phyloP scores from a whole-genome alignment of 1,140 invertebrate species.

The Choristoneura fumiferana region DNA sequence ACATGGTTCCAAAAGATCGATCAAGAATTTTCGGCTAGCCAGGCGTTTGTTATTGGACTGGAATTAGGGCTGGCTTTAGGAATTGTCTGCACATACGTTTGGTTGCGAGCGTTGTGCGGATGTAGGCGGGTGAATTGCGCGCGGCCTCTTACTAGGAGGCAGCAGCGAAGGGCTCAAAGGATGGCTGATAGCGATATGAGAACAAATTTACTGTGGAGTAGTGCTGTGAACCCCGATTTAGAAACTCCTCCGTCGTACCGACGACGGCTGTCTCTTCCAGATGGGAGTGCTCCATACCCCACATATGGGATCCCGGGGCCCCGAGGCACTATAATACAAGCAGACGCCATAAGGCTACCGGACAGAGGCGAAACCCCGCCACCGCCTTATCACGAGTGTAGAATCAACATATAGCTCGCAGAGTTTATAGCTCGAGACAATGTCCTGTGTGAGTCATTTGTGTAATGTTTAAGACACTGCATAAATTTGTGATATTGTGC shows the following conservation, averaged over 20 bases:
- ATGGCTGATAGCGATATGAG: constrained; percentile 55
- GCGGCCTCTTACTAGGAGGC: constrained; percentile 35
- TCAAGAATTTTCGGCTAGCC: constrained; percentile 62
- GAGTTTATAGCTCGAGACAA: neutral
- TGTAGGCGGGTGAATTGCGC: constrained; percentile 46
- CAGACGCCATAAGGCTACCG: constrained; percentile 42
- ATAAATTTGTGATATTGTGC: constrained; percentile 14
- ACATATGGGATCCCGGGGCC: constrained; percentile 37
- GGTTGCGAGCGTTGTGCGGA: constrained; percentile 58
- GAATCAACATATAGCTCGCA: constrained; percentile 30
- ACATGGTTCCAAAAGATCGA: constrained; percentile 66
- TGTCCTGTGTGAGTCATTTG: neutral
- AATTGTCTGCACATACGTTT: constrained; percentile 65
- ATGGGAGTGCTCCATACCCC: constrained; percentile 37
- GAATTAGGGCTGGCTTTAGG: constrained; percentile 68
- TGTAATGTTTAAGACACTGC: neutral
- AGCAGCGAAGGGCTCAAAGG: constrained; percentile 42
- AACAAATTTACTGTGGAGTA: constrained; percentile 62
- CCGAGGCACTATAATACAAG: constrained; percentile 30
- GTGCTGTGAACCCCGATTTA: constrained; percentile 50
- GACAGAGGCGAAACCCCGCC: constrained; percentile 63
- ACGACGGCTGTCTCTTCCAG: constrained; percentile 51
- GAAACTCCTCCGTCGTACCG: constrained; percentile 64
- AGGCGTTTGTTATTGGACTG: constrained; percentile 66
- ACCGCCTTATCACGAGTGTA: constrained; percentile 66